Evolutionary conservation across 2,888 invertebrate genomes (phyloP), one percentile per base, ranked within the genome.

Genomic region (Agriotes lineatus): DNA sequence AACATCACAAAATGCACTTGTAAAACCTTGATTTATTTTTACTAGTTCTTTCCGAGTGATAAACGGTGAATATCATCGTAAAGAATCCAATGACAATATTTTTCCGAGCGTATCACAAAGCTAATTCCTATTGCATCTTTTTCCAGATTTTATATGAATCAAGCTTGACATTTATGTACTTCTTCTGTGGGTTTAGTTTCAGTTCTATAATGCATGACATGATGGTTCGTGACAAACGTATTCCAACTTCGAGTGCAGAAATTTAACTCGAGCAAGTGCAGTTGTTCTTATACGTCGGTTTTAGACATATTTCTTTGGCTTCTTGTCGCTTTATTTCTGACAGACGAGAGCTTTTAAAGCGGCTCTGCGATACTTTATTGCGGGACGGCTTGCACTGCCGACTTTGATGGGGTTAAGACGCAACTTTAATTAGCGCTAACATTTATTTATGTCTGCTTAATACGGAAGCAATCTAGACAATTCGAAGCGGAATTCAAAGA

Each of bases 221-320:
- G 77, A 76, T 75, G 74, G 70, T 77, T 77, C 78, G 77, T 78
- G 79, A 78, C 77, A 70, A 72, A 78, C 78, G 77, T 77, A 75
- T 72, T 67, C 70, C 62, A 25, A 48, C 48, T 48, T 48, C 12
- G 10, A 48, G 22, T 22, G 22, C n/a, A 48, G 42, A 42, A 42
- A 42, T 42, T 42, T 42, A 18, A 42, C 42, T 42, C 42, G 42
- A 14, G 42, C 16, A 42, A 42, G 16, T 42, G 42, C 18, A 42
- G 14, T 42, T 42, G 14, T 42, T 42, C 42, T 42, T 42, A 25
- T 25, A 14, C 37, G 37, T 42, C 42, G 14, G 42, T 42, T 42
- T 42, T 42, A 42, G 42, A 42, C 42, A 42, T 16, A 42, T 16
- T 42, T 42, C 42, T 42, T 42, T 25, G 7, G 12, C 5, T n/a